Evolutionary conservation across 2,113 vertebrate species (phyloP).

Genomic region (Pteruthius melanotis): DNA sequence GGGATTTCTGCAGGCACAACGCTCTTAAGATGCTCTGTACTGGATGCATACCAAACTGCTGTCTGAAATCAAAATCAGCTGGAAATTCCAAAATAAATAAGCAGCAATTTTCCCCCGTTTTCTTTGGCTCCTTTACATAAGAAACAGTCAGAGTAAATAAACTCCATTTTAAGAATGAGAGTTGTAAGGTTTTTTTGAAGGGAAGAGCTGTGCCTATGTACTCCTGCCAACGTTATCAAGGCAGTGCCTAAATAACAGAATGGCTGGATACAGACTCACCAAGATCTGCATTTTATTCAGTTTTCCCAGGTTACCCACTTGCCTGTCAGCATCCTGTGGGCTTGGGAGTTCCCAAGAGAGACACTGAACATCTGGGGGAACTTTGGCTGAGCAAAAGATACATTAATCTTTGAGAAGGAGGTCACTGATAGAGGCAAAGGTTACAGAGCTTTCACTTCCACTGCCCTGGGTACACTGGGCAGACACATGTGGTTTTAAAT

Average conservation of each 20-base stretch:
- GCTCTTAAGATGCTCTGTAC: background rate
- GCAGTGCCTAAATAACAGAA: background rate
- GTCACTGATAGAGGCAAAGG: rapidly evolving
- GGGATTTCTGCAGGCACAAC: background rate
- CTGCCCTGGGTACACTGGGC: background rate
- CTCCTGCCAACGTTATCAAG: background rate
- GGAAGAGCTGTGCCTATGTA: background rate
- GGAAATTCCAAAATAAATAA: background rate
- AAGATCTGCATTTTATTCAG: background rate
- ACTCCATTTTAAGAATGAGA: constrained; percentile 7
- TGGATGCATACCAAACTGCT: background rate
- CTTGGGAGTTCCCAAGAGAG: background rate
- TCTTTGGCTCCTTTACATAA: background rate
- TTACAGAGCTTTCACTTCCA: background rate
- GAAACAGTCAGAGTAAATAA: background rate
- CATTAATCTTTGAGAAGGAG: background rate
- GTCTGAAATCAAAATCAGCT: background rate
- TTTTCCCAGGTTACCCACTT: background rate
- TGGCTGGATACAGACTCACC: background rate
- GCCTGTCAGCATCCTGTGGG: rapidly evolving
- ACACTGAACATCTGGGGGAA: rapidly evolving
- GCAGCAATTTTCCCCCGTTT: background rate
- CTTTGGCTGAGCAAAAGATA: background rate
- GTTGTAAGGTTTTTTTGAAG: background rate
- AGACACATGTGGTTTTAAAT: rapidly evolving